These are phyloP conservation scores for Urophycis tenuis DNA, from an alignment of 2,797 vertebrate species.

Conservation along the genomic window DNA sequence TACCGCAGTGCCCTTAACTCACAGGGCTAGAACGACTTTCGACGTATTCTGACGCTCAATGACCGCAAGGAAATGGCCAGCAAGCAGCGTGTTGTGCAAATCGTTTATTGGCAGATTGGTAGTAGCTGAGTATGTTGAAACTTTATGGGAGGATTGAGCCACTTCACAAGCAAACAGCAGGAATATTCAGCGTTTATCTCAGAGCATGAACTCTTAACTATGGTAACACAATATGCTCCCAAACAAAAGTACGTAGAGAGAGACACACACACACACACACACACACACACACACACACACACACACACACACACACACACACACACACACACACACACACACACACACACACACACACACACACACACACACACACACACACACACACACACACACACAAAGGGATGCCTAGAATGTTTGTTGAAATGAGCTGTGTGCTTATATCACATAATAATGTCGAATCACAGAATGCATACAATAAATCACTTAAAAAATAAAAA, in stretches of 20 bases:
- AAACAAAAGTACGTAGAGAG: slow-evolving; percentile 6
- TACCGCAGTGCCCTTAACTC: too few species aligned
- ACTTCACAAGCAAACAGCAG: slow-evolving; percentile 52
- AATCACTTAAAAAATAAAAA: slow-evolving; percentile 33
- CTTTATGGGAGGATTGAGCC: slow-evolving; percentile 42
- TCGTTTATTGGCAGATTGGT: slow-evolving; percentile 64
- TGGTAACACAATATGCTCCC: slow-evolving; percentile 30
- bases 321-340: slow-evolving; percentile 2
- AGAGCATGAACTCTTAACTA: slow-evolving; percentile 29
- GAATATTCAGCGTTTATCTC: slow-evolving; percentile 54
- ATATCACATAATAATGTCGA: slow-evolving; percentile 15
- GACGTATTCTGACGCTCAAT: too few species aligned
- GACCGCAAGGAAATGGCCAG: too few species aligned
- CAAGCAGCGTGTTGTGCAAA: slow-evolving; percentile 49
- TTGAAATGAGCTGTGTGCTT: too few species aligned
- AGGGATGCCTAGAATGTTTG: too few species aligned
- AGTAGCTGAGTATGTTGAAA: slow-evolving; percentile 51
- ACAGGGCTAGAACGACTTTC: too few species aligned
- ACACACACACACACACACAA: neutral
- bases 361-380: slow-evolving; percentile 7
- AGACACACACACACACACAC: neutral
- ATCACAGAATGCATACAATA: slow-evolving; percentile 27
- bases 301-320: neutral
- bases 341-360: neutral
- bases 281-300: slow-evolving; percentile 10